Base-by-base conservation (phyloP, 1,140 invertebrate species). In the Anastrepha obliqua region DNA sequence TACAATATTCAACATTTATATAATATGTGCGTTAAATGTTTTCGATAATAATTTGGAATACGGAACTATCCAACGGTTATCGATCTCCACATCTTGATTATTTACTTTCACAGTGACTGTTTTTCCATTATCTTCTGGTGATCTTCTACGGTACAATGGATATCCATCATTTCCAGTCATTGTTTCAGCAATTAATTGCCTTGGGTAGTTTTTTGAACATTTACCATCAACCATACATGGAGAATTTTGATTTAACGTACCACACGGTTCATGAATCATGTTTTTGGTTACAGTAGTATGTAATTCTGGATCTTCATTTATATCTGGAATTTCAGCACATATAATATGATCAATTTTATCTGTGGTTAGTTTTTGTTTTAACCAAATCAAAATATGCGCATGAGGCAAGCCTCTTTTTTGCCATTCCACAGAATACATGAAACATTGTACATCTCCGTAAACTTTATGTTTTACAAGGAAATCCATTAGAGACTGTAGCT, bases 221-320 rank as follows among this genome's bases (percentile, higher is more conserved):
- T 90, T 88, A 60, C 87, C 89, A 87, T 90, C 86, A 13, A 74
- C 62, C 87, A 89, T 89, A 65, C 89, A 64, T 64, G 62, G 62
- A n/a, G 62, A 90, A 7, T 90, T 90, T 20, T 7, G 89, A 89
- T 95, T 95, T 0, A 93, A 64, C 55, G 58, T 6, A 51, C 94
- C 94, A 91, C 94, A 95, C 85, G 94, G 94, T 29, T 94, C 94
- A 93, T 95, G 94, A 88, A 95, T 94, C 94, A 95, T 94, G 87
- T 93, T 93, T 86, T 81, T 93, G 5, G 74, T 93, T 29, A 94
- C 89, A 88, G 93, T 90, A 47, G 93, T 91, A 92, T 90, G 91
- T 44, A 95, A 88, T 44, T 87, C 42, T 88, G 90, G 92, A 91
- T 95, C 93, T 78, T 29, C 90, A 64, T 89, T 67, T 59, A 78